Base-by-base conservation (phyloP, 2,888 invertebrate species). In the Marronus borbonicus region DNA sequence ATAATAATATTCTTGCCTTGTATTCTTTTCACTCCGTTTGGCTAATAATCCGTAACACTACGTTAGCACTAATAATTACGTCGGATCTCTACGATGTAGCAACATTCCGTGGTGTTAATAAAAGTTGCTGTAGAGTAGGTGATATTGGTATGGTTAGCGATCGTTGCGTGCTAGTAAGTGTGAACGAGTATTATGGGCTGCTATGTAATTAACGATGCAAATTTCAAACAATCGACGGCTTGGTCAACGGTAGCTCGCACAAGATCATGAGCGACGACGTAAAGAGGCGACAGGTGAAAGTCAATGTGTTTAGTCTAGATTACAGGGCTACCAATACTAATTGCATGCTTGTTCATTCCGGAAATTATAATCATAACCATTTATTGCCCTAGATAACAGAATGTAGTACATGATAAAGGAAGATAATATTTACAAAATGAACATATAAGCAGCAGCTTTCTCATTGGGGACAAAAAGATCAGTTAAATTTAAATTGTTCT, bases 181-280 rank as follows among this genome's bases (percentile, higher is more conserved):
- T 50, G 76, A 68, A 76, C 66, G 36, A 66, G 76, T 66, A 76
- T 76, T 55, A 58, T 55, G 39, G 55, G 72, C 72, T 75, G 80
- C 70, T 62, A 65, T 76, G 70, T 76, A 78, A 81, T 81, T 81
- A 81, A 78, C 77, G 76, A 80, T 80, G 81, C 80, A 77, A 80
- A 81, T 80, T 76, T 77, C 76, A 72, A 31, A 58, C 58, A 36
- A 36, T 58, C 55, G 14, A 58, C 58, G 39, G 36, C 58, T 17
- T 44, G 39, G 24, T n/a, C 44, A 60, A 44, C 72, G 39, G 72
- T 44, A 74, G 72, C 44, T 12, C 55, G 20, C n/a, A 20, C 8
- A 31, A 28, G 28, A 28, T 49, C 10, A 49, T 44, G 50, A 7
- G 28, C 36, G 31, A 24, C 50, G 52, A 69, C 55, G 20, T 58